Base-by-base conservation (phyloP, 1,140 invertebrate species). In the Sitodiplosis mosellana region DNA sequence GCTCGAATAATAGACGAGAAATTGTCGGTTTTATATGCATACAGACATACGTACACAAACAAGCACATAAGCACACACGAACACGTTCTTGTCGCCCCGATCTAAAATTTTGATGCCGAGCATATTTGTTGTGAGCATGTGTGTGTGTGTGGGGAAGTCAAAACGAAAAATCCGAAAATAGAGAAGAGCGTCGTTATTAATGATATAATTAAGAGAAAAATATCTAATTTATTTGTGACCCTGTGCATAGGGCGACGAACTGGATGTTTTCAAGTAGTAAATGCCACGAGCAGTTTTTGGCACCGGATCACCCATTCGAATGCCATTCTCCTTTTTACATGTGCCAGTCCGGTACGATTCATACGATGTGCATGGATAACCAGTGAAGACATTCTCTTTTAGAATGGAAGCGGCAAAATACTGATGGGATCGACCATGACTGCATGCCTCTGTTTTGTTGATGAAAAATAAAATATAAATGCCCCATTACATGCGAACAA, bases 381-480 rank as follows among this genome's bases (percentile, higher is more conserved):
- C 41, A 18, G n/a, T 18, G 14, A 43, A 43, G 11, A n/a, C 15
- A 20, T 43, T 43, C 7, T 3, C 18, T 12, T 18, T 20, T 20
- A 12, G 6, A 12, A 43, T 43, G 2, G 41, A 43, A 12, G n/a
- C 41, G 2, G 41, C 18, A 21, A 33, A 45, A 45, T 18, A 33
- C 22, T 45, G 19, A 33, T 87, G 33, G 83, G 87, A 68, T 83
- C 84, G 2, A 83, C 84, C 2, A 64, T 76, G 11, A 83, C 83
- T 0, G 70, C 78, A 11, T 84, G 87, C 54, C 73, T 80, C 54
- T 55, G 75, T 47, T 64, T 73, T 7, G 55, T 67, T n/a, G 22
- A 60, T 68, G 22, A 60, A 69, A 0, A 59, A 69, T 33, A 68
- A 72, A 46, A 75, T 20, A 57, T 88, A 33, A 76, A 80, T 55